Evolutionary conservation across 2,113 vertebrate genomes (phyloP).

Genomic region (Vireo altiloquus): DNA sequence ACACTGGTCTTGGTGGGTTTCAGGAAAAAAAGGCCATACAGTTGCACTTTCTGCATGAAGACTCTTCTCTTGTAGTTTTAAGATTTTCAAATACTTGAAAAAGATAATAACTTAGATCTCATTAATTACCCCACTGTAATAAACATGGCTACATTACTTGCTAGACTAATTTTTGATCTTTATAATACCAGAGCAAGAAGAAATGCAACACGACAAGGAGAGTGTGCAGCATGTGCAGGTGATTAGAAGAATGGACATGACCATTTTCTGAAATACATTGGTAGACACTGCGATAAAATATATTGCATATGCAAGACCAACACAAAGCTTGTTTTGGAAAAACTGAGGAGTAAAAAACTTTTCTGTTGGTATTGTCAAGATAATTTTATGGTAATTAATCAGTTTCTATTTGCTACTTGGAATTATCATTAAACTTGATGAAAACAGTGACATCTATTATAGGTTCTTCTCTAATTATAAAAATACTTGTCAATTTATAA

Average conservation of each 20-base stretch:
- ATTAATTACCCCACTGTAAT: neutral
- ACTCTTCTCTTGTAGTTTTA: neutral
- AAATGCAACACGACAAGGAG: neutral
- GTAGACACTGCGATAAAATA: neutral
- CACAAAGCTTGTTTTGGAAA: neutral
- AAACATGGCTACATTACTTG: neutral
- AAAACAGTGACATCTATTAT: neutral
- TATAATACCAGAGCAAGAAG: neutral
- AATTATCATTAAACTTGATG: neutral
- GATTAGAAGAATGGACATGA: neutral
- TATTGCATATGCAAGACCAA: neutral
- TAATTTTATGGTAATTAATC: neutral
- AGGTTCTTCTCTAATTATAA: neutral
- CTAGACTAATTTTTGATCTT: neutral
- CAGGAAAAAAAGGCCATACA: neutral
- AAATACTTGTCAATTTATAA: neutral
- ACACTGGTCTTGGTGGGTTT: neutral
- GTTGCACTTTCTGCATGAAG: neutral
- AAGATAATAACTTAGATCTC: neutral
- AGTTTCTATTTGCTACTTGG: neutral
- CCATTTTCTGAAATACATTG: neutral
- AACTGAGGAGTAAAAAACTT: neutral
- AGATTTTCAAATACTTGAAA: neutral
- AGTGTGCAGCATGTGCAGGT: neutral
- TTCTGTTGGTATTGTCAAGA: neutral